Evolutionary conservation across 2,797 vertebrate genomes (phyloP), one percentile per base, ranked within the genome.

Genomic region (Bradypodion ventrale): DNA sequence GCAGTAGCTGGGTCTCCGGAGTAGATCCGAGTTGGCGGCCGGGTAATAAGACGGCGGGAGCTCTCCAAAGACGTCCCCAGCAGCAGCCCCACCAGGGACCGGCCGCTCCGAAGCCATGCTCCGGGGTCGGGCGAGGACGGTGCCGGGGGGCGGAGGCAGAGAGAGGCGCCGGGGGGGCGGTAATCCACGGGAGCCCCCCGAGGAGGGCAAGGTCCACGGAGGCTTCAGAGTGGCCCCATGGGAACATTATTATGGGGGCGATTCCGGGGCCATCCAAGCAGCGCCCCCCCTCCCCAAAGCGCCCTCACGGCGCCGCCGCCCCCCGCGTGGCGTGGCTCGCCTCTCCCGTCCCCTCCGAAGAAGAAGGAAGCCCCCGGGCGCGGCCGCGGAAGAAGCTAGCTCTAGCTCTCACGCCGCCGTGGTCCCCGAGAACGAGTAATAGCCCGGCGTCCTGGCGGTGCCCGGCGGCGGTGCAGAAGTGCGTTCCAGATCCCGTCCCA

Each of bases 31-130:
- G 93, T 93, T 93, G 80, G 87, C 93, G 90, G 95, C 93, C 91
- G 93, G 92, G 76, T 95, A 94, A 92, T 96, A 97, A 92, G 96
- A 94, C 91, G 96, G 96, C 95, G 97, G 97, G 94, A 96, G 96
- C 93, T 96, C 96, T 96, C 96, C 95, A 92, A 93, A 96, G 91
- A 95, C 95, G 95, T 93, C 96, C 93, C 69, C 62, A 13, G 56
- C 75, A n/a, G n/a, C n/a, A n/a, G n/a, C n/a, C n/a, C n/a, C n/a
- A 42, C 73, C 84, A 21, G 84, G 84, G 79, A 62, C 79, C 79
- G 73, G 65, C 78, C 74, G 84, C 16, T 96, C 96, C 96, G 97
- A 96, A 96, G 97, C 97, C 97, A 98, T 97, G 93, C 97, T 96
- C 97, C 96, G 90, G 93, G 92, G 87, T 85, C 82, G 70, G 52